Percentiles rank a stretch among this genome's conserved stretches.
These are phyloP conservation scores for Druceiella hillmani DNA, from an alignment of 2,888 invertebrate genomes.

Conservation along the genomic window DNA sequence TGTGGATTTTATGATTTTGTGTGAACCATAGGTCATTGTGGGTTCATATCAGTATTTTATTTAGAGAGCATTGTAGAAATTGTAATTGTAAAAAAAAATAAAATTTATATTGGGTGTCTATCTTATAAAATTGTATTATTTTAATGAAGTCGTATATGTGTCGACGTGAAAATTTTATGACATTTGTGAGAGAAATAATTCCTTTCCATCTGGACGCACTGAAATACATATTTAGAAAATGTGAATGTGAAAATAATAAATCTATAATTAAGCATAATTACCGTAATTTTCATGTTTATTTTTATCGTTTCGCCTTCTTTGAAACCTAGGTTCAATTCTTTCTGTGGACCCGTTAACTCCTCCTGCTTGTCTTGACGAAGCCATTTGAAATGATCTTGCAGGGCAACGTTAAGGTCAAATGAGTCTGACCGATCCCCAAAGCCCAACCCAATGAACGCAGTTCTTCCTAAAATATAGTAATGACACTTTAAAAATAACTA, in stretches of 20 bases:
- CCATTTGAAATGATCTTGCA: slow-evolving; percentile 98
- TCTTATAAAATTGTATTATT: too few relatives aligned
- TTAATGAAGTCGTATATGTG: too few relatives aligned
- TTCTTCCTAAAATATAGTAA: slow-evolving; percentile 51
- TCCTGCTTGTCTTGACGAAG: slow-evolving; percentile 76
- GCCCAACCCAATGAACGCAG: slow-evolving; percentile 95
- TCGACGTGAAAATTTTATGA: slow-evolving; percentile 1
- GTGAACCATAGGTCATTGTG: too few relatives aligned
- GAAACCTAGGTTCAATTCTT: slow-evolving; percentile 90
- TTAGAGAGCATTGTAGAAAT: too few relatives aligned
- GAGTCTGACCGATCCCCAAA: slow-evolving; percentile 98
- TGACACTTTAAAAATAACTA: slow-evolving; percentile 3
- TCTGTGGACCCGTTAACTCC: slow-evolving; percentile 65
- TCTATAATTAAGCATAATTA: slow-evolving; percentile 34
- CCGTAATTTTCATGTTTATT: slow-evolving; percentile 96
- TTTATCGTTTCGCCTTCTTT: slow-evolving; percentile 99
- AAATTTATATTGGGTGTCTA: too few relatives aligned
- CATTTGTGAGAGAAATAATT: slow-evolving; percentile 8
- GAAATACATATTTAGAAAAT: slow-evolving; percentile 3
- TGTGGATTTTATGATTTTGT: too few relatives aligned
- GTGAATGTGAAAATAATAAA: slow-evolving; percentile 1
- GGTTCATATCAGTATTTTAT: too few relatives aligned
- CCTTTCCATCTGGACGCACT: background rate
- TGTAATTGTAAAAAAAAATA: slow-evolving; percentile 1
- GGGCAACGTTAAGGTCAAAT: slow-evolving; percentile 96